Evolutionary conservation across 2,113 vertebrate species (phyloP).

Genomic region (Neotoma lepida): DNA sequence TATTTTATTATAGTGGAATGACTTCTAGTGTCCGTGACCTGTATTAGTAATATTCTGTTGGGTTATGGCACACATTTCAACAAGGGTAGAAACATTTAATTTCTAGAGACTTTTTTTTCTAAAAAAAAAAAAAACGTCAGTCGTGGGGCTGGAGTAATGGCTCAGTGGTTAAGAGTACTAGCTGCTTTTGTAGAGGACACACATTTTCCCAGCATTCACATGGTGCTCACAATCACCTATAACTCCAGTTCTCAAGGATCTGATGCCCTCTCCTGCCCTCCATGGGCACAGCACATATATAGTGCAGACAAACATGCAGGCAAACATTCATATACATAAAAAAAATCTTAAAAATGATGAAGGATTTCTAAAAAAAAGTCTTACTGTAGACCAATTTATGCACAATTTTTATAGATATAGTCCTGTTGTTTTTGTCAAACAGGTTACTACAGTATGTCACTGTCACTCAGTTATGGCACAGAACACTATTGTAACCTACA

Average conservation of each 20-base stretch:
- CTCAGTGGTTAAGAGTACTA: not conserved
- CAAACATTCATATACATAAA: not conserved
- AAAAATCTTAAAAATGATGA: not conserved
- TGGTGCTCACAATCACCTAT: not conserved
- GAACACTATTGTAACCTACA: not conserved
- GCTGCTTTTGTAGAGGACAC: not conserved
- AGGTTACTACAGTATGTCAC: not conserved
- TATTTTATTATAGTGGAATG: not conserved
- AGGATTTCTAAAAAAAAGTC: not conserved
- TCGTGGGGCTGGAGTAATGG: not conserved
- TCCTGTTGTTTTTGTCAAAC: constrained; percentile 25
- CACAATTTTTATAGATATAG: not conserved
- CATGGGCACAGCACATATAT: not conserved
- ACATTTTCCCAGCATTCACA: not conserved
- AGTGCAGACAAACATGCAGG: not conserved
- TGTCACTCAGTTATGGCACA: not conserved
- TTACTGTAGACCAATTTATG: not conserved
- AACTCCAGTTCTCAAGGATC: not conserved
- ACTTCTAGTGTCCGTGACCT: not conserved
- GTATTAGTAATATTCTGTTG: not conserved
- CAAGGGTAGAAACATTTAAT: not conserved
- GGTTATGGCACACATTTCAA: not conserved
- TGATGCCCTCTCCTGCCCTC: not conserved
- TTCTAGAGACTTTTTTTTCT: not conserved
- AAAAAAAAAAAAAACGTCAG: not conserved